Base-by-base conservation (phyloP, 2,888 invertebrate genomes). In the Agrilus mali region DNA sequence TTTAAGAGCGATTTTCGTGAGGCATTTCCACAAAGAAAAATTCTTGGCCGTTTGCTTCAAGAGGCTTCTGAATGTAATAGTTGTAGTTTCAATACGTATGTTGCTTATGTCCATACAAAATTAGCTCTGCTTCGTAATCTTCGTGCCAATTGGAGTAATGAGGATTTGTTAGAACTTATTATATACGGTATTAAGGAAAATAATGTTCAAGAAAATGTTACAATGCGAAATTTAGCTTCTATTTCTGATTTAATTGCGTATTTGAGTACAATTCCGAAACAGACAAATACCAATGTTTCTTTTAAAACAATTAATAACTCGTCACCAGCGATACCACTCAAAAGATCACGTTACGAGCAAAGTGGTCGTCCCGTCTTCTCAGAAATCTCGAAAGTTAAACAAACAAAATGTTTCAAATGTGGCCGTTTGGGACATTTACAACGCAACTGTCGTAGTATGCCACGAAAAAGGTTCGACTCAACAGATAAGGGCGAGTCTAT, bases 1-100 rank as follows among this genome's bases (percentile, higher is more conserved):
- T 55, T 50, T 49, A 44, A 48, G 33, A 36, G 49, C 15, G 52
- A 54, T 31, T 54, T 53, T 51, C 7, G 41, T 8, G 51, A 51
- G n/a, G 50, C 53, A 27, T 55, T 54, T 48, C 54, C 53, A 15
- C 48, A 42, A 1, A 50, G 43, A 27, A 42, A 42, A 32, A 52
- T 45, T 47, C 37, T 54, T n/a, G 52, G 52, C 22, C 40, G 44
- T 8, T 49, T 52, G 31, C 39, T 53, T 14, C 31, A 17, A 7
- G 49, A 53, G 12, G 53, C 54, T 6, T 46, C 48, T 7, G 31
- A 10, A 7, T 53, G 47, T 27, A 48, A 47, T 43, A 50, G 49
- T 35, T 17, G 36, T 20, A 15, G 33, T 1, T 50, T 42, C 36
- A 53, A 53, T 17, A 52, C 50, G 7, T 54, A 52, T 38, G 48